Percentiles rank a stretch among this genome's conserved stretches.
These are phyloP conservation scores for Lepidurus apus DNA, from an alignment of 1,140 invertebrate species.

Conservation along the genomic window DNA sequence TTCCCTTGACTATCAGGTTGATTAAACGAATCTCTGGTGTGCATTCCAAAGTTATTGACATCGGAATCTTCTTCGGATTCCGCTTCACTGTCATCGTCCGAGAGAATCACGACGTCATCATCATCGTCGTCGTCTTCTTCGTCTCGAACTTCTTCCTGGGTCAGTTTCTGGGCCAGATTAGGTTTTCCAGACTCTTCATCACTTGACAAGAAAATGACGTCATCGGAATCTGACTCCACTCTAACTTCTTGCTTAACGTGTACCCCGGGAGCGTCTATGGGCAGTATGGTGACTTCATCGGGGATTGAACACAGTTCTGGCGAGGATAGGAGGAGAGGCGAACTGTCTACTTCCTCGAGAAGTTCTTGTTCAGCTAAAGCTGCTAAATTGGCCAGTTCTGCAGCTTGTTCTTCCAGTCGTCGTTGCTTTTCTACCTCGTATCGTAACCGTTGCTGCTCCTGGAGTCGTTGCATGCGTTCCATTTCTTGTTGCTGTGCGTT, in stretches of 20 bases:
- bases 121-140: conserved; percentile 55
- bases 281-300: conserved; percentile 24
- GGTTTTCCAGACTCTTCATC: conserved; percentile 38
- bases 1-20: conserved; percentile 83
- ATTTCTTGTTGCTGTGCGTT: conserved; percentile 86
- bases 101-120: conserved; percentile 72
- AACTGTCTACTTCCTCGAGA: conserved; percentile 24
- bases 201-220: conserved; percentile 38
- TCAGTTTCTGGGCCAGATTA: not conserved
- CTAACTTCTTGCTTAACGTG: conserved; percentile 23
- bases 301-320: not conserved
- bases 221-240: conserved; percentile 32
- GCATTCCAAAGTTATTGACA: conserved; percentile 61
- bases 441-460: conserved; percentile 36
- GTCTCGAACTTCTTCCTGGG: conserved; percentile 49
- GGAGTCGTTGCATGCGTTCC: conserved; percentile 57
- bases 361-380: conserved; percentile 30
- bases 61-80: conserved; percentile 56
- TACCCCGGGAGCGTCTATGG: not conserved
- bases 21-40: conserved; percentile 88
- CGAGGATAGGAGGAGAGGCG: not conserved
- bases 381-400: conserved; percentile 49
- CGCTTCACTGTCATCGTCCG: conserved; percentile 50
- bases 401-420: conserved; percentile 74
- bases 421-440: conserved; percentile 48